These are phyloP conservation scores for Paratrypauchen microcephalus DNA, from an alignment of 2,797 vertebrate species.

Conservation along the genomic window DNA sequence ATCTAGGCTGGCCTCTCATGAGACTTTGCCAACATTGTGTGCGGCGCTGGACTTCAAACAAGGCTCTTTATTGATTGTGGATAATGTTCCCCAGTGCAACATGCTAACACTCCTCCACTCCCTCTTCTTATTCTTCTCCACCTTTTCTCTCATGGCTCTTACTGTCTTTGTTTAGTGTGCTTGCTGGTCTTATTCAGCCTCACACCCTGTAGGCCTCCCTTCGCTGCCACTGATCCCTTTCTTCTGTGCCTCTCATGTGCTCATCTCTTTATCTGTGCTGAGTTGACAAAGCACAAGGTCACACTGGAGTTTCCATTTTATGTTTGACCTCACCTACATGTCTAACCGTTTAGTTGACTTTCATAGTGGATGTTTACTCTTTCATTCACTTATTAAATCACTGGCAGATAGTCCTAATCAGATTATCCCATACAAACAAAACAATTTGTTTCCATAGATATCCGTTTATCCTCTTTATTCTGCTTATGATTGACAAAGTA, in stretches of 20 bases:
- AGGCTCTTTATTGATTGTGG: slow-evolving; percentile 56
- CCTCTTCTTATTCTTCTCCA: slow-evolving; percentile 38
- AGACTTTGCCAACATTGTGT: slow-evolving; percentile 49
- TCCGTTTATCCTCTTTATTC: slow-evolving; percentile 67
- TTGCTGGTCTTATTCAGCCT: slow-evolving; percentile 49
- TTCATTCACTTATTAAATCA: slow-evolving; percentile 61
- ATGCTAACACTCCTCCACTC: slow-evolving; percentile 32
- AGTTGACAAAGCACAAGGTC: slow-evolving; percentile 76
- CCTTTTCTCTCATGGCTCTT: slow-evolving; percentile 41
- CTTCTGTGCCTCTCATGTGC: slow-evolving; percentile 41
- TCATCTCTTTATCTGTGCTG: slow-evolving; percentile 64
- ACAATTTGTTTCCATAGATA: slow-evolving; percentile 67
- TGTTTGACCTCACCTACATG: slow-evolving; percentile 62
- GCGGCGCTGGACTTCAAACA: slow-evolving; percentile 49
- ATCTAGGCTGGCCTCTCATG: slow-evolving; percentile 47
- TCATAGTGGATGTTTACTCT: slow-evolving; percentile 49
- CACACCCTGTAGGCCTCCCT: slow-evolving; percentile 34
- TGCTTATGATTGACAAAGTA: slow-evolving; percentile 51
- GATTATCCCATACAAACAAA: slow-evolving; percentile 67
- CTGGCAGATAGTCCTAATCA: slow-evolving; percentile 65
- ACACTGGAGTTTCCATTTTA: slow-evolving; percentile 68
- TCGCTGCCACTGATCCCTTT: slow-evolving; percentile 31
- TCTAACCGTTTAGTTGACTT: slow-evolving; percentile 25
- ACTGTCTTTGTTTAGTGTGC: slow-evolving; percentile 31
- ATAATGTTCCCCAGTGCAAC: slow-evolving; percentile 54